Evolutionary conservation across 2,113 vertebrate genomes (phyloP), one percentile per base, ranked within the genome.

Genomic region (Uria aalge): DNA sequence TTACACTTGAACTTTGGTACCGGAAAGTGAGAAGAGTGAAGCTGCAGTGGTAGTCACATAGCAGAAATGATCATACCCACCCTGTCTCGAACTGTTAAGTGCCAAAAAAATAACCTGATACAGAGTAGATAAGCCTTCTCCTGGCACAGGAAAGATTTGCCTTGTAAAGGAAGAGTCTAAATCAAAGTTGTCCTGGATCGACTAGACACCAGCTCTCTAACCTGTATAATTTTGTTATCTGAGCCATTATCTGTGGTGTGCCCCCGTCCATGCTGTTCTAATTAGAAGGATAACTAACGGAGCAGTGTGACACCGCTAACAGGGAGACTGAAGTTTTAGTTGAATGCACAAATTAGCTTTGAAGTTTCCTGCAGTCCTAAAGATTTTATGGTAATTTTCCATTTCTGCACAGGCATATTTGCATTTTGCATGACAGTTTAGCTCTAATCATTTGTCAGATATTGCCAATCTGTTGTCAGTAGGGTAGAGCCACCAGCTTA

Each of bases 331-430:
- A 95, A 94, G 94, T 96, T 97, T 97, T 96, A 96, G 91, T 88
- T 96, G 96, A 96, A 91, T 89, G 96, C 90, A 87, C 96, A 98
- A 98, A 98, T 98, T 96, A 97, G 92, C 97, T 98, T 91, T 97
- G 96, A 97, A 96, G 96, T 98, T 98, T 98, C 97, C 97, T 90
- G 84, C 95, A 90, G 94, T 96, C 96, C 88, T 97, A 93, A 98
- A 98, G 98, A 96, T 98, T 98, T 98, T 97, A 97, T 95, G 97
- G 97, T 97, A 97, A 98, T 98, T 98, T 98, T 97, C 96, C 85
- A 89, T 97, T 98, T 97, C 97, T 98, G 96, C 97, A 96, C 94
- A 93, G 96, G 96, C 94, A 47, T 95, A 97, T 98, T 98, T 98
- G 97, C 98, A 98, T 98, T 97, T 97, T 97, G 94, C 97, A 93